These are phyloP conservation scores for Emberiza fucata DNA, from an alignment of 2,113 vertebrate species.

Conservation along the genomic window DNA sequence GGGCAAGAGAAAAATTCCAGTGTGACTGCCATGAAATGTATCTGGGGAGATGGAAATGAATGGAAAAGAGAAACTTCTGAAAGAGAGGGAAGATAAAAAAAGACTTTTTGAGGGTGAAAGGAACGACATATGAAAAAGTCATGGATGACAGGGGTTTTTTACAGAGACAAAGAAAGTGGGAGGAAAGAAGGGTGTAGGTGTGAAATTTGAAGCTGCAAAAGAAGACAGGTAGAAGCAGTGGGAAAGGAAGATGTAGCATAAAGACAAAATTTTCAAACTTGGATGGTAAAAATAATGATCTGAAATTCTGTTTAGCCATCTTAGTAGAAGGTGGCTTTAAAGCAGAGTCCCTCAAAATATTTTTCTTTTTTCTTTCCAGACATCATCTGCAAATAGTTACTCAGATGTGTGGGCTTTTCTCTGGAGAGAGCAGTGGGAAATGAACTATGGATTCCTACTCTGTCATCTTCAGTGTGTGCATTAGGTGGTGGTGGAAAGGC, in stretches of 20 bases:
- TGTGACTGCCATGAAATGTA: neutral
- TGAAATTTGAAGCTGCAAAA: slow-evolving; percentile 8
- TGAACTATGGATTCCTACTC: neutral
- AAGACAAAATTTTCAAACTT: neutral
- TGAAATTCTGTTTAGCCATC: neutral
- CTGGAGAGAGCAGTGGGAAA: neutral
- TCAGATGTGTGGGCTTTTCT: neutral
- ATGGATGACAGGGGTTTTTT: neutral
- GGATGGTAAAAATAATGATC: neutral
- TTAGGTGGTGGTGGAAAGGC: neutral
- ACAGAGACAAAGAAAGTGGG: slow-evolving; percentile 38
- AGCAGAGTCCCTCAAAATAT: neutral
- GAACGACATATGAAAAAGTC: neutral
- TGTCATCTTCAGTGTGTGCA: neutral
- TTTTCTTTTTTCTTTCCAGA: neutral
- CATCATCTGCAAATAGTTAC: neutral
- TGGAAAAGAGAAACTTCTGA: neutral
- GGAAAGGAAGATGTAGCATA: neutral
- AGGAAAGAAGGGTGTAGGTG: slow-evolving; percentile 40
- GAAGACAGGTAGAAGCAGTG: slow-evolving; percentile 15
- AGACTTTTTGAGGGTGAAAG: neutral
- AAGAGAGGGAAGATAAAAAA: neutral
- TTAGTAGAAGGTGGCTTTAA: neutral
- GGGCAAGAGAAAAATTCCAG: neutral
- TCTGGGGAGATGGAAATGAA: neutral